phyloP scores from a whole-genome alignment of 2,888 invertebrate species.

The Podabrus alpinus region DNA sequence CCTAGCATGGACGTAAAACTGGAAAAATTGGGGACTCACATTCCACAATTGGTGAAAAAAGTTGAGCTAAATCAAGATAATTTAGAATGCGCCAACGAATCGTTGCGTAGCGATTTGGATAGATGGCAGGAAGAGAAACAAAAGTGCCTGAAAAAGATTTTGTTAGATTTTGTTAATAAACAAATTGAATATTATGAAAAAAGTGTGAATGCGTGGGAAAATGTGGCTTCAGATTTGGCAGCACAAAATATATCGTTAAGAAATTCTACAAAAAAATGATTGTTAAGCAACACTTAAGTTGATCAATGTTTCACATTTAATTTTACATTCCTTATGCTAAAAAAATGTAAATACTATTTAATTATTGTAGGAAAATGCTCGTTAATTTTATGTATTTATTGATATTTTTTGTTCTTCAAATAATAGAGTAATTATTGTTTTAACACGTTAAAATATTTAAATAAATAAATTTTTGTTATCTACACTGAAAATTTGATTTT shows the following conservation, averaged over 20 bases:
- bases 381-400: not conserved
- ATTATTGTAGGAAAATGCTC: not conserved
- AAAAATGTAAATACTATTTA: not conserved
- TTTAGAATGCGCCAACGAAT: conserved; percentile 70
- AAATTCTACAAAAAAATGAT: conserved; percentile 26
- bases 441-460: conserved; percentile 6
- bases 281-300: conserved; percentile 13
- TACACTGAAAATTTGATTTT: not conserved
- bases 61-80: conserved; percentile 64
- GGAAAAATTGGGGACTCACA: conserved; percentile 55
- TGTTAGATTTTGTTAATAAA: conserved; percentile 65
- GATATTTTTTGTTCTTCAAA: not conserved
- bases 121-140: conserved; percentile 70
- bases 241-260: conserved; percentile 23
- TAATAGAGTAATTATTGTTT: not conserved
- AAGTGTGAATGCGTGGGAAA: conserved; percentile 62
- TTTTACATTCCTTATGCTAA: not conserved
- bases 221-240: conserved; percentile 45
- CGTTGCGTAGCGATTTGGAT: conserved; percentile 68
- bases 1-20: conserved; percentile 63
- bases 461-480: conserved; percentile 4
- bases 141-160: conserved; percentile 64
- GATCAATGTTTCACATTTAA: not conserved
- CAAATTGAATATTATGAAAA: conserved; percentile 69
- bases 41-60: conserved; percentile 59